A percentile compares a stretch with the other conserved stretches of the same genome.
phyloP scores from a whole-genome alignment of 2,888 invertebrate species.

The Dione juno region DNA sequence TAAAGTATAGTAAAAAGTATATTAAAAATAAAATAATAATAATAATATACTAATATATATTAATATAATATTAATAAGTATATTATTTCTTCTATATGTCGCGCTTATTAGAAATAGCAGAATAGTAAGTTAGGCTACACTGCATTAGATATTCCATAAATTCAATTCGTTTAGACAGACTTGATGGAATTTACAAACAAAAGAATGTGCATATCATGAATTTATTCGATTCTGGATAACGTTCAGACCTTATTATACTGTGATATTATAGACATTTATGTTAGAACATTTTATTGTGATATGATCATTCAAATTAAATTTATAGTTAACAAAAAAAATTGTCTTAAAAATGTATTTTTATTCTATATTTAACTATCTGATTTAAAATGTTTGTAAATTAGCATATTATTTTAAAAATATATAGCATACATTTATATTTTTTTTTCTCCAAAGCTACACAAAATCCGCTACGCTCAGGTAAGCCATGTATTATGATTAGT shows the following conservation, averaged over 20 bases:
- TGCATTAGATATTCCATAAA: constrained; percentile 16
- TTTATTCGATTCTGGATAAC: constrained; percentile 7
- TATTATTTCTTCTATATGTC: background rate
- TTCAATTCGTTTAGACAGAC: constrained; percentile 14
- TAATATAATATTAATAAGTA: too few relatives aligned
- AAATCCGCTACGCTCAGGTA: constrained; percentile 5
- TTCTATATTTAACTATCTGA: too few relatives aligned
- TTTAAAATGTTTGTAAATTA: too few relatives aligned
- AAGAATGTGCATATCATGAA: constrained; percentile 28
- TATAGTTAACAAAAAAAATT: too few relatives aligned
- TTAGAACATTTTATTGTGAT: background rate
- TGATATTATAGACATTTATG: background rate
- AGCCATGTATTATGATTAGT: constrained; percentile 36
- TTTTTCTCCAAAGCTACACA: background rate
- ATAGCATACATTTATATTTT: too few relatives aligned
- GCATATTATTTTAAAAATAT: too few relatives aligned
- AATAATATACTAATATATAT: too few relatives aligned
- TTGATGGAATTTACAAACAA: constrained; percentile 17
- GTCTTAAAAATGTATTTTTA: too few relatives aligned
- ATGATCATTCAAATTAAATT: too few relatives aligned
- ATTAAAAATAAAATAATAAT: too few relatives aligned
- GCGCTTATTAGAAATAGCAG: background rate
- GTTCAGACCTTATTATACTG: constrained; percentile 8
- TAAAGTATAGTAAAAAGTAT: too few relatives aligned
- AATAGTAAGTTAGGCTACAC: background rate